Evolutionary conservation across 2,888 invertebrate species (phyloP), one percentile per base, ranked within the genome.

Genomic region (Machimus atricapillus): DNA sequence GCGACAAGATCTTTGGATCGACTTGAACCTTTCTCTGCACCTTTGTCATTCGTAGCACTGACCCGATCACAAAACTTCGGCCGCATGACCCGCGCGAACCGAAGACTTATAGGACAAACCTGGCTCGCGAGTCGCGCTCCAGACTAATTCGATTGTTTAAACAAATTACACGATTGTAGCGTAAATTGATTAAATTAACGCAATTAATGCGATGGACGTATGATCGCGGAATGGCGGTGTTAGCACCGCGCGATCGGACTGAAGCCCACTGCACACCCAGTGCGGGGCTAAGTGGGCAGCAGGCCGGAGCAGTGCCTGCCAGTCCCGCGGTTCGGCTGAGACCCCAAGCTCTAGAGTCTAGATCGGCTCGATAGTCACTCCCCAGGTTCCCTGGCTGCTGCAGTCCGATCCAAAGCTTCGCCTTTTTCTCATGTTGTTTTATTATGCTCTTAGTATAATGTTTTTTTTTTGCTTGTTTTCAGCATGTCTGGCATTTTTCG

Each of bases 301-400:
- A 52, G 7, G 52, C 52, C 52, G n/a, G 46, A n/a, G 46, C 46
- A 52, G 4, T 52, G 46, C 46, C 16, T n/a, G 16, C 46, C 52
- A 52, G 19, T n/a, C 52, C 52, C 52, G 52, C 37, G 37, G 7
- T 37, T 77, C 31, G 19, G 77, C 77, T 77, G 34, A 37, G 31
- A 77, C 34, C 77, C 19, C 77, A n/a, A 78, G 76, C 34, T 12
- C 78, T 43, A 78, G 78, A 46, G 16, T 12, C 78, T 43, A 78
- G 78, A 78, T 78, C 23, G 43, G 78, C 34, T 43, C 34, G 78
- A 46, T 78, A 78, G 78, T 43, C 78, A 78, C 78, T 78, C 78
- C 78, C 78, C 66, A 9, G 27, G 58, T 23, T 23, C 9, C 58
- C 19, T 8, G 16, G 9, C 52, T n/a, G 52, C 52, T 52, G 66